Percentiles rank a stretch among this genome's conserved stretches.
Conservation (phyloP, 1,140 invertebrate species). For the Drosophila grimshawi region DNA sequence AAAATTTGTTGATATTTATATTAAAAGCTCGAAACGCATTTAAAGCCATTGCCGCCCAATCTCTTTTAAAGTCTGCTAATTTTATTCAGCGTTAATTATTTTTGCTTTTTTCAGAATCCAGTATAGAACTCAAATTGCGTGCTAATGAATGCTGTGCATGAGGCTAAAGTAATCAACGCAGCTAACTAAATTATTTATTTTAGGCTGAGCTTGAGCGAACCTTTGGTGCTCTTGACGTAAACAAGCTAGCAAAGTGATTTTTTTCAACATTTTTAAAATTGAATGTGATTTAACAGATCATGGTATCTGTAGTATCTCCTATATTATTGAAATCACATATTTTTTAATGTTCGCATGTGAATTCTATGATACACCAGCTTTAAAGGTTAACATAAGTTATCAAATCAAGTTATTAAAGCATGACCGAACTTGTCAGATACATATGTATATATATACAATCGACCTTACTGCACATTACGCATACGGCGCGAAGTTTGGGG, state of each 20-base stretch:
- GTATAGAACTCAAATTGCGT: constrained; percentile 31
- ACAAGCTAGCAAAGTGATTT: not conserved
- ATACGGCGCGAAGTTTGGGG: constrained; percentile 63
- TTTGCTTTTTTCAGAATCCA: not conserved
- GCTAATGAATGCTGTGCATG: constrained; percentile 43
- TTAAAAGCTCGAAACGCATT: constrained; percentile 28
- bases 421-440: constrained; percentile 41
- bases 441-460: constrained; percentile 2
- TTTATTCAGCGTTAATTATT: constrained; percentile 53
- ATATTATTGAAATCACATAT: not conserved
- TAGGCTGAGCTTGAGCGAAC: not conserved
- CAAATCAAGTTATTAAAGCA: constrained; percentile 60
- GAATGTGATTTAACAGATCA: not conserved
- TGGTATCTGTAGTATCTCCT: not conserved
- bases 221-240: not conserved
- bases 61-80: constrained; percentile 61
- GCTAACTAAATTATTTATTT: not conserved
- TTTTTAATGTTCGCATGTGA: not conserved
- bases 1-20: constrained; percentile 61
- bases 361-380: not conserved
- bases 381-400: not conserved
- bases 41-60: constrained; percentile 30
- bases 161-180: constrained; percentile 38
- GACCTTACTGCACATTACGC: constrained; percentile 68
- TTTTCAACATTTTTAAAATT: not conserved